Evolutionary conservation across 2,113 vertebrate genomes (phyloP).

Genomic region (Equus quagga): DNA sequence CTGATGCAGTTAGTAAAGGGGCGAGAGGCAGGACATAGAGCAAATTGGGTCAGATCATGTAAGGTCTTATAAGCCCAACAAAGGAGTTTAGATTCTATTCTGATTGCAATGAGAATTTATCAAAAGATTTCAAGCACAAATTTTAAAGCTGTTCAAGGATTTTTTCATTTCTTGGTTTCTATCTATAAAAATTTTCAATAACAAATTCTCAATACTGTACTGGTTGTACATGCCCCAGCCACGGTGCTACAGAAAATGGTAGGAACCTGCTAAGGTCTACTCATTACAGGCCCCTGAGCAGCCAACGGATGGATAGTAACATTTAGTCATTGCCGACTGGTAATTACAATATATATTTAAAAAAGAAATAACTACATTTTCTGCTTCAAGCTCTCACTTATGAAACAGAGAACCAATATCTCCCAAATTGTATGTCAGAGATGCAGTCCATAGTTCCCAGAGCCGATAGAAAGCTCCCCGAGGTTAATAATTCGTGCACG

Average conservation of each 20-base stretch:
- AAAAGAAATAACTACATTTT: slow-evolving; percentile 76
- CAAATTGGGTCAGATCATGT: neutral
- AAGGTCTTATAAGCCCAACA: neutral
- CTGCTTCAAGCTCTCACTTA: slow-evolving; percentile 71
- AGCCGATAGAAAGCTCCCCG: slow-evolving; percentile 69
- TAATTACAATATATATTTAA: slow-evolving; percentile 77
- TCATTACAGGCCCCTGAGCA: neutral
- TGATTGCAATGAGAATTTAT: neutral
- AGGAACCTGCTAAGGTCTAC: neutral
- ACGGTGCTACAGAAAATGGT: neutral
- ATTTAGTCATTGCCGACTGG: slow-evolving; percentile 63
- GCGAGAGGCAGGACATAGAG: neutral
- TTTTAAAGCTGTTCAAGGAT: neutral
- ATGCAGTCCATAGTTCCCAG: slow-evolving; percentile 72
- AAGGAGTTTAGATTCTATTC: neutral
- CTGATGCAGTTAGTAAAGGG: neutral
- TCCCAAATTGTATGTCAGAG: slow-evolving; percentile 43
- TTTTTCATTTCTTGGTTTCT: slow-evolving; percentile 25
- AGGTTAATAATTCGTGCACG: slow-evolving; percentile 81
- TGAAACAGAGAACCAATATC: slow-evolving; percentile 68
- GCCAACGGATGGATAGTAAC: slow-evolving; percentile 32
- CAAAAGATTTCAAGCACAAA: neutral
- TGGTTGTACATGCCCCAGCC: neutral
- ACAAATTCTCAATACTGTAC: neutral
- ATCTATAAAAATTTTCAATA: neutral